Evolutionary conservation across 2,797 vertebrate species (phyloP), one percentile per base, ranked within the genome.

Genomic region (Poecilia wingei): DNA sequence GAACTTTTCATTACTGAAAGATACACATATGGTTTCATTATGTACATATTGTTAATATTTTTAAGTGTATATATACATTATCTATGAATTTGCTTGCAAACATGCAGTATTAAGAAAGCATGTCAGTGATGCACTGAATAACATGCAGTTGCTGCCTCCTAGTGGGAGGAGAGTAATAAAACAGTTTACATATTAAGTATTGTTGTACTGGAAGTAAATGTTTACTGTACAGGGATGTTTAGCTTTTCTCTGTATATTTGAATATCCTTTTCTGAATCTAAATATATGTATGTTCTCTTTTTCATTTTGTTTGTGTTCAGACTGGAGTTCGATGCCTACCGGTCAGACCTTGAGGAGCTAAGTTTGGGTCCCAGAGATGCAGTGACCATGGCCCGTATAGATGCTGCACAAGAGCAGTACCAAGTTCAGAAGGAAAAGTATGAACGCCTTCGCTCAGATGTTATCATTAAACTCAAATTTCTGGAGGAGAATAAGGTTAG

Each of bases 401-500:
- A 99, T 0, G 89, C 94, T 0, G 98, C 98, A n/a, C 97, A 99
- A 93, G 94, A 96, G 78, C 96, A 97, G 79, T 99, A 97, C 95
- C 97, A 98, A 87, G 89, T 96, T 84, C 97, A 99, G 78, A 97
- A 97, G 89, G 96, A 96, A 77, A 99, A 99, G 94, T 99, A 99
- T 0, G 98, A 99, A 92, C 96, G 96, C 81, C 96, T 99, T 68
- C 97, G 98, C 22, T 97, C 96, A 0, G 98, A 99, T 1, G 98
- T 99, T 89, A 96, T 91, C 79, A 96, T 99, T 89, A 99, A 99
- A 89, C 96, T 99, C 79, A 98, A 98, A 91, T 99, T 99, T 92
- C 91, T 99, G 93, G 98, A 99, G 91, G 98, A 99, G 93, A 99
- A 99, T 91, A 99, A 99, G 97, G 98, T 98, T 0, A 72, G 83